phyloP scores from a whole-genome alignment of 1,140 invertebrate species.

The Laupala kohalensis region DNA sequence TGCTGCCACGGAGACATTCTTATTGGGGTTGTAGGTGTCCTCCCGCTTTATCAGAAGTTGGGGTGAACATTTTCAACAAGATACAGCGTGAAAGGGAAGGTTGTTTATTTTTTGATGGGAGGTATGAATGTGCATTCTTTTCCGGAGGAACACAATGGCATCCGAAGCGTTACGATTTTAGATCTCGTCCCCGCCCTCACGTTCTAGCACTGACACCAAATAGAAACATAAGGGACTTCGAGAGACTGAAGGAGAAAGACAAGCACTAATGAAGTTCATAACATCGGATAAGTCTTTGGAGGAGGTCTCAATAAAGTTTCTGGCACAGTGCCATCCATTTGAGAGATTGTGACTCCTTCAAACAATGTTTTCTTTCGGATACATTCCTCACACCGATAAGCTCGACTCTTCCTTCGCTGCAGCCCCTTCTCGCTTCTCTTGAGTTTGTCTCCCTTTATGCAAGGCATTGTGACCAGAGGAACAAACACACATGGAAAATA shows the following conservation, averaged over 20 bases:
- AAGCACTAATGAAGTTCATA: not conserved
- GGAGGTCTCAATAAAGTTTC: not conserved
- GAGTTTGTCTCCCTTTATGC: not conserved
- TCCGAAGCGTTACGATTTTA: not conserved
- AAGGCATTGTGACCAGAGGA: no score
- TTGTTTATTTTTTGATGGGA: not conserved
- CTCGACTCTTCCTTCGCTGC: not conserved
- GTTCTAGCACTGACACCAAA: not conserved
- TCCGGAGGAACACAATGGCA: not conserved
- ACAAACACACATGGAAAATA: no score
- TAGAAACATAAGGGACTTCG: not conserved
- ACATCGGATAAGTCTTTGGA: not conserved
- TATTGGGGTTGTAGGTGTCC: not conserved
- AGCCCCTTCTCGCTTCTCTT: not conserved
- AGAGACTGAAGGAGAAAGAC: not conserved
- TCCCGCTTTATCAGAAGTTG: not conserved
- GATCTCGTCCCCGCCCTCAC: not conserved
- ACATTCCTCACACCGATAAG: no score
- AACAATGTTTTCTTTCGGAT: not conserved
- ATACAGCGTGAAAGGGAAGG: not conserved
- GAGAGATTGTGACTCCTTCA: not conserved
- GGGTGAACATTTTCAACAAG: not conserved
- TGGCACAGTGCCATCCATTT: not conserved
- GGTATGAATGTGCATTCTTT: not conserved
- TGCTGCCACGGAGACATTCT: not conserved